These are phyloP conservation scores for Pithys albifrons DNA, from an alignment of 2,113 vertebrate genomes.

Conservation along the genomic window DNA sequence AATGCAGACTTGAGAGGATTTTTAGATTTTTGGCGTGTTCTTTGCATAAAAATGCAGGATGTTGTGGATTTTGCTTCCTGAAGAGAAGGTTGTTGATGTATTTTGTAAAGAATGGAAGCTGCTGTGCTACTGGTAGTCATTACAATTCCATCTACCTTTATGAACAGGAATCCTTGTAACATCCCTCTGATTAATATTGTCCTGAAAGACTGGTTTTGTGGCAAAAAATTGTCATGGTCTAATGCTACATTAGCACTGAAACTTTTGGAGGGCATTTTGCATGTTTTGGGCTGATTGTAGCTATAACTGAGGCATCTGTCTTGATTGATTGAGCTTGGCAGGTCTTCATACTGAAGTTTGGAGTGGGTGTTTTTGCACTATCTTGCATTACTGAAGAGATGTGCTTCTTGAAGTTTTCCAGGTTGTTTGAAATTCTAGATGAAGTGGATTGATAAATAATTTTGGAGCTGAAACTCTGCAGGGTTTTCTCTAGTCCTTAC, in stretches of 20 bases:
- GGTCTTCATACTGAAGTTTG: background rate
- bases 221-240: background rate
- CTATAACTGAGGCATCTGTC: background rate
- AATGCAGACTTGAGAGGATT: background rate
- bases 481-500: background rate
- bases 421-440: background rate
- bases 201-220: background rate
- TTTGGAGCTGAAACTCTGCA: background rate
- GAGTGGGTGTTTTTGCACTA: background rate
- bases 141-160: background rate
- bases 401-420: background rate
- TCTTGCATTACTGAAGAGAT: background rate
- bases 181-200: background rate
- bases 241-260: background rate
- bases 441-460: background rate
- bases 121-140: background rate
- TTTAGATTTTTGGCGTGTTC: background rate
- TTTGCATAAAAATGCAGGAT: background rate
- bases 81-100: background rate
- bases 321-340: background rate
- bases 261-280: background rate
- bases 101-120: background rate
- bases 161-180: background rate
- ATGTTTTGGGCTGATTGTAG: background rate
- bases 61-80: background rate